Evolutionary conservation across 2,797 vertebrate species (phyloP), one percentile per base, ranked within the genome.

Genomic region (Enteromius unitaeniatus): DNA sequence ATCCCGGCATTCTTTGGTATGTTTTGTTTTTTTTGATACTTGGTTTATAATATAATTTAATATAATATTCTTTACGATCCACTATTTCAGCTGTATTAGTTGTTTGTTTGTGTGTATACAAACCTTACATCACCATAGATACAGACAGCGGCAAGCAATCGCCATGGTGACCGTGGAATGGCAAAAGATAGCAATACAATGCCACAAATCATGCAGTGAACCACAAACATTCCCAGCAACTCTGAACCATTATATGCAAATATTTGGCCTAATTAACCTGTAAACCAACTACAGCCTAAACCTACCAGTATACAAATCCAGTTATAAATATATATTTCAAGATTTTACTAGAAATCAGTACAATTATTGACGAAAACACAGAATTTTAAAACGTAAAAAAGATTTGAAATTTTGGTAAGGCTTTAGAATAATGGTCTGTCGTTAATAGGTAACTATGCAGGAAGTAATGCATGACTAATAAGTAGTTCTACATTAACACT

Each of bases 141-240:
- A 81, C 86, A 77, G 84, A 88, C 70, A 82, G 83, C 75, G 40
- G 65, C 69, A 64, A 81, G 70, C 49, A 53, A 72, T 81, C 4
- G 76, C 81, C 87, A 90, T 91, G 90, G 90, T 85, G 89, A 92
- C 88, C 47, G 47, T 82, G 83, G 69, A 76, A 90, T 90, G 89
- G 85, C 83, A 67, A 86, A 88, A 85, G 82, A 82, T 55, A 82
- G 78, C 62, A 47, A 82, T 72, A 87, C 84, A 85, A 79, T 28
- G 73, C 81, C 87, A 89, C 86, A 75, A 85, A 88, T 82, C 89
- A 91, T 92, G 91, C 87, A 89, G 85, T 75, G 65, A 86, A 76
- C 34, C 37, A 69, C 49, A 76, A 75, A 45, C 73, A 83, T 53
- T 45, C 73, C 64, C 49, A 47, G 2, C 64, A 68, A 34, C 28